phyloP scores from a whole-genome alignment of 92 coral and sea anemone species.

The Phymanthus crucifer region DNA sequence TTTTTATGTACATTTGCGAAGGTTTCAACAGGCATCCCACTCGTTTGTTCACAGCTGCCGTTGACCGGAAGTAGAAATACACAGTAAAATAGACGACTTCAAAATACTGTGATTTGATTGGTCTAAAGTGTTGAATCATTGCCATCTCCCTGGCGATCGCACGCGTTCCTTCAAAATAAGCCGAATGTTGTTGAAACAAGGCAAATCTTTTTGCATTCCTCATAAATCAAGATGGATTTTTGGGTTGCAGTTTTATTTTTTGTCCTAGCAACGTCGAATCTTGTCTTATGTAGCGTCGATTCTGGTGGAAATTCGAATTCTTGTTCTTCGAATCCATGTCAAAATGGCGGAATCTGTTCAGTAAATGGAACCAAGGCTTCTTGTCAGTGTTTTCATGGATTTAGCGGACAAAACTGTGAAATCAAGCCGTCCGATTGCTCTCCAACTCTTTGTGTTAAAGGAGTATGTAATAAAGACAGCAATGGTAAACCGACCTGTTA shows the following conservation, averaged over 20 bases:
- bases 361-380: slow-evolving; percentile 62
- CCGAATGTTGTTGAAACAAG: slow-evolving; percentile 24
- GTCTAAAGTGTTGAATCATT: slow-evolving; percentile 16
- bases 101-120: slow-evolving; percentile 32
- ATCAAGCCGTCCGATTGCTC: slow-evolving; percentile 58
- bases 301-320: slow-evolving; percentile 42
- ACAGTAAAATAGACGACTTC: slow-evolving; percentile 2
- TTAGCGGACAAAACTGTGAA: slow-evolving; percentile 77
- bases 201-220: slow-evolving; percentile 5
- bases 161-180: slow-evolving; percentile 51
- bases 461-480: slow-evolving; percentile 68
- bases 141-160: slow-evolving; percentile 56
- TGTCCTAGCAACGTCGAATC: slow-evolving; percentile 12
- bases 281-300: slow-evolving; percentile 2
- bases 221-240: slow-evolving; percentile 14
- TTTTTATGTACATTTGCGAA: background rate
- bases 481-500: slow-evolving; percentile 64
- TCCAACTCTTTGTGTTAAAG: slow-evolving; percentile 69
- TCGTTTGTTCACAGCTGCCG: slow-evolving; percentile 9
- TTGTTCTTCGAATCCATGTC: slow-evolving; percentile 91
- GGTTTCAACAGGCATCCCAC: background rate
- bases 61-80: slow-evolving; percentile 23
- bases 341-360: slow-evolving; percentile 76
- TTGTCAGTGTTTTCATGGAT: slow-evolving; percentile 80
- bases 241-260: slow-evolving; percentile 22